Evolutionary conservation across 2,888 invertebrate species (phyloP).

Genomic region (Eulithis testata): DNA sequence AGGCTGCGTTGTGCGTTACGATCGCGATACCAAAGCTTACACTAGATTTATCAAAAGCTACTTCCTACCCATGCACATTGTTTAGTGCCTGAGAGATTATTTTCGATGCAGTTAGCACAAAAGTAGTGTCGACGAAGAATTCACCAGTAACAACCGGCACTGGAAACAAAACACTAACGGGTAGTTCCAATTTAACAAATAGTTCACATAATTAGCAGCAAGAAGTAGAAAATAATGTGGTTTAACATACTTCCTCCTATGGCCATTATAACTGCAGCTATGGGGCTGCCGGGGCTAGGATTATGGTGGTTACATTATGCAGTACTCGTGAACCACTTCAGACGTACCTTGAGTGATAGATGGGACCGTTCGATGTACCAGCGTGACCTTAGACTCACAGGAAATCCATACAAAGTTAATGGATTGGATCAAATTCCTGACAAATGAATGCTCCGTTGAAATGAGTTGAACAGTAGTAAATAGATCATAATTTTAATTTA

Average conservation of each 20-base stretch:
- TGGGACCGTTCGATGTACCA: conserved; percentile 84
- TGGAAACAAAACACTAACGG: too few relatives aligned
- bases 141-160: too few relatives aligned
- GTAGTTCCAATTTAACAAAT: too few relatives aligned
- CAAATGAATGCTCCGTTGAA: conserved; percentile 38
- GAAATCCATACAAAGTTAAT: conserved; percentile 85
- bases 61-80: too few relatives aligned
- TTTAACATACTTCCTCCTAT: conserved; percentile 55
- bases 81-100: too few relatives aligned
- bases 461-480: background rate
- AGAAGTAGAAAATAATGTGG: conserved; percentile 55
- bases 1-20: too few relatives aligned
- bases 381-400: conserved; percentile 85
- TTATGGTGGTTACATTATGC: conserved; percentile 57
- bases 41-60: too few relatives aligned
- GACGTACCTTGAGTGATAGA: conserved; percentile 79
- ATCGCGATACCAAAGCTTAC: too few relatives aligned
- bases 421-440: conserved; percentile 86
- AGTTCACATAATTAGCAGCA: background rate
- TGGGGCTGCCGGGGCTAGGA: conserved; percentile 51
- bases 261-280: conserved; percentile 42
- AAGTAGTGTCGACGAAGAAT: too few relatives aligned
- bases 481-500: conserved; percentile 28
- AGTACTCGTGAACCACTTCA: conserved; percentile 72
- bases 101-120: too few relatives aligned